Evolutionary conservation across 2,113 vertebrate species (phyloP).

Genomic region (Rhinichthys klamathensis): DNA sequence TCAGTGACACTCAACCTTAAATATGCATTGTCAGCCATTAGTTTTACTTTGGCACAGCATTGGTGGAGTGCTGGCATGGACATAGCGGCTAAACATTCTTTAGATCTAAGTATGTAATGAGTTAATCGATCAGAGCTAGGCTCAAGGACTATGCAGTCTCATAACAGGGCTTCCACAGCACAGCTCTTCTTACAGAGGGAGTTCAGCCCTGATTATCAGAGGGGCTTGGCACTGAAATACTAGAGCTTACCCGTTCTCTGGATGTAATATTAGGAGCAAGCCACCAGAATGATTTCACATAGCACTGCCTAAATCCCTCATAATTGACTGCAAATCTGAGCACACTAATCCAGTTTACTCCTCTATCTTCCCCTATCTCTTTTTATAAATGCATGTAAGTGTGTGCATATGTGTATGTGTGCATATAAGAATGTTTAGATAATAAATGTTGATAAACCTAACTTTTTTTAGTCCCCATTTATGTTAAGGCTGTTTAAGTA

Average conservation of each 20-base stretch:
- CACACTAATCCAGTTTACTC: constrained; percentile 55
- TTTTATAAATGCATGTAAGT: constrained; percentile 33
- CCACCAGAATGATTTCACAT: constrained; percentile 62
- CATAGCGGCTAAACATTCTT: neutral
- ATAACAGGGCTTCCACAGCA: constrained; percentile 48
- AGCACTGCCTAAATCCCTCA: constrained; percentile 72
- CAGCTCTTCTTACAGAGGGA: constrained; percentile 44
- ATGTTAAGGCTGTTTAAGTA: constrained; percentile 1
- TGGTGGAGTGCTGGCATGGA: neutral
- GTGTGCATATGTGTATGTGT: neutral
- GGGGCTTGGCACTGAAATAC: constrained; percentile 53
- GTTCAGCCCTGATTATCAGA: constrained; percentile 60
- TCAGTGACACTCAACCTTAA: constrained; percentile 2
- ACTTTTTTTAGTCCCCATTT: neutral
- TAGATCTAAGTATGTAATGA: constrained; percentile 50
- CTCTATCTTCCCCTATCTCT: constrained; percentile 27
- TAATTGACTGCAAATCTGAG: constrained; percentile 80
- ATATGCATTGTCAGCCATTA: constrained; percentile 25
- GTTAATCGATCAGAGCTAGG: constrained; percentile 43
- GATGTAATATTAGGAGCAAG: constrained; percentile 73
- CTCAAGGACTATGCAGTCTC: constrained; percentile 45
- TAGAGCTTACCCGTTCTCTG: constrained; percentile 71
- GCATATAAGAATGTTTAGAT: constrained; percentile 22
- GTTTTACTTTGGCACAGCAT: neutral
- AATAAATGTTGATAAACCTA: constrained; percentile 16